Percentiles rank a stretch among this genome's conserved stretches.
Evolutionary conservation across 2,888 invertebrate genomes (phyloP).

Genomic region (Heliconius sara): DNA sequence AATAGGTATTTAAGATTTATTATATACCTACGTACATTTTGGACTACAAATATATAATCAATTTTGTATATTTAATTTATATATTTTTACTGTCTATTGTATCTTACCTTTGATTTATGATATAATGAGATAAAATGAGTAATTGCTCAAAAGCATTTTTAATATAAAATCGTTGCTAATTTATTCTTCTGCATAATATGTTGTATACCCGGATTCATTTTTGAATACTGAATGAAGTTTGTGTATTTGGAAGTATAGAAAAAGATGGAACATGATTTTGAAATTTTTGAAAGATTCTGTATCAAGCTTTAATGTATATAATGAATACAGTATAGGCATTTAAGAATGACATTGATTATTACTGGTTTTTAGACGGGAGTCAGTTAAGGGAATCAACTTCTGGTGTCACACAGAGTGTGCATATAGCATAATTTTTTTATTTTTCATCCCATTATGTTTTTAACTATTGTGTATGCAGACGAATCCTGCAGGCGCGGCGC

Average conservation of each 20-base stretch:
- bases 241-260: background rate
- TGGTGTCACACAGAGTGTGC: too few relatives aligned
- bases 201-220: constrained; percentile 27
- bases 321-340: too few relatives aligned
- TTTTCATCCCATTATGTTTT: background rate
- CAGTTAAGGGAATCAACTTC: too few relatives aligned
- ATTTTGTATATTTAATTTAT: too few relatives aligned
- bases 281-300: background rate
- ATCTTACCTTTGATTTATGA: background rate
- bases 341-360: too few relatives aligned
- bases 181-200: background rate
- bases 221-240: background rate
- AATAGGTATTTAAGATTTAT: too few relatives aligned
- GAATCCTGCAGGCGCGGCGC: too few relatives aligned
- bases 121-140: background rate
- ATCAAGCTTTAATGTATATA: background rate
- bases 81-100: background rate
- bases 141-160: background rate
- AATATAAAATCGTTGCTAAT: background rate
- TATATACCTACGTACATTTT: too few relatives aligned
- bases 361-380: too few relatives aligned
- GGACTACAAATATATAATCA: too few relatives aligned
- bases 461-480: background rate
- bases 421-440: background rate
- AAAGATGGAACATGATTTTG: background rate